Conservation (phyloP, 2,797 vertebrate genomes). For the Hozukius guyotensis region DNA sequence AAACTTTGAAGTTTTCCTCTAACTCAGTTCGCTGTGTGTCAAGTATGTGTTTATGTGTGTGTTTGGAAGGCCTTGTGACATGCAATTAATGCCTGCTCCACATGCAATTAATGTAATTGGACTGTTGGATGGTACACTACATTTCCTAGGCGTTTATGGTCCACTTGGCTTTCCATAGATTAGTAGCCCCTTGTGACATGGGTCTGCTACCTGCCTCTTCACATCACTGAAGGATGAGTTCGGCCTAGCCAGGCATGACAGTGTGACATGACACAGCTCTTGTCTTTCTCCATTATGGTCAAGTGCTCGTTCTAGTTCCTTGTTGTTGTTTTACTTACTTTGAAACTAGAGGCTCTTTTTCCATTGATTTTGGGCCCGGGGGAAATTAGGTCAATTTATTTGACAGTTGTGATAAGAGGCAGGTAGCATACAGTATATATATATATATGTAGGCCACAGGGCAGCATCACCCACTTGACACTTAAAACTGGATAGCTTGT, state of each 20-base stretch:
- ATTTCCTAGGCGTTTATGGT: background rate
- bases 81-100: background rate
- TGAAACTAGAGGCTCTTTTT: slow-evolving; percentile 44
- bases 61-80: background rate
- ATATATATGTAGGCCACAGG: slow-evolving; percentile 34
- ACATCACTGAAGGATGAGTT: slow-evolving; percentile 65
- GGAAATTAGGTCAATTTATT: slow-evolving; percentile 44
- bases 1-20: background rate
- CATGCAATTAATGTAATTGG: background rate
- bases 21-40: background rate
- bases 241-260: slow-evolving; percentile 66
- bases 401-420: slow-evolving; percentile 22
- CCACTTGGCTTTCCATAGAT: background rate
- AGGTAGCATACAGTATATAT: background rate
- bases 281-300: slow-evolving; percentile 61
- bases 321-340: slow-evolving; percentile 48
- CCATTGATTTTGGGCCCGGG: slow-evolving; percentile 54
- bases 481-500: background rate
- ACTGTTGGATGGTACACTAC: background rate
- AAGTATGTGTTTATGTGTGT: background rate
- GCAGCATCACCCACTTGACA: slow-evolving; percentile 17
- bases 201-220: slow-evolving; percentile 43
- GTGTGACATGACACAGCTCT: slow-evolving; percentile 47
- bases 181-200: slow-evolving; percentile 38
- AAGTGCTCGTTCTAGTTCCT: slow-evolving; percentile 43